Evolutionary conservation across 2,888 invertebrate species (phyloP).

Genomic region (Sepioteuthis lessoniana): DNA sequence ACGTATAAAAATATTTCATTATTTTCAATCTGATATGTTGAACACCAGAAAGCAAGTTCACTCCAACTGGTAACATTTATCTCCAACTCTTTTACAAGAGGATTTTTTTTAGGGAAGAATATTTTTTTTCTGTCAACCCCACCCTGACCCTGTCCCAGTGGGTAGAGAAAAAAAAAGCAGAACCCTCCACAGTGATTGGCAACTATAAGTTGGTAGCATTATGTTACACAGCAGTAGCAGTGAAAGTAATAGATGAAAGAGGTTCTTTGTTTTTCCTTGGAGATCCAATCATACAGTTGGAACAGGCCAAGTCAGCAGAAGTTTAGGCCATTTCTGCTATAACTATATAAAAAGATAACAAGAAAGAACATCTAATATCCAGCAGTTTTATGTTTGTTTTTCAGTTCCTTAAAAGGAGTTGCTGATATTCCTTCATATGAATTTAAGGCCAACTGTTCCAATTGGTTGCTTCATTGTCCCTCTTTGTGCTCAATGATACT

Average conservation of each 20-base stretch:
- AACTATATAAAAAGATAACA: neutral
- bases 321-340: neutral
- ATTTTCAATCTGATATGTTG: slow-evolving; percentile 33
- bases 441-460: neutral
- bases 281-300: neutral
- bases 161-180: neutral
- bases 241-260: neutral
- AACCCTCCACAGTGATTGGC: neutral
- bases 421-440: neutral
- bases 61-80: neutral
- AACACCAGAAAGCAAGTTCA: neutral
- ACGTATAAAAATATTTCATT: neutral
- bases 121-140: neutral
- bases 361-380: neutral
- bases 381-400: neutral
- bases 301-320: neutral
- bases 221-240: neutral
- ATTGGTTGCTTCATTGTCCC: slow-evolving; percentile 36
- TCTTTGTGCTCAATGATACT: slow-evolving; percentile 48
- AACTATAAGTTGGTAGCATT: neutral
- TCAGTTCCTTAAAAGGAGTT: neutral
- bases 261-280: neutral
- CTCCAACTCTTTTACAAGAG: neutral
- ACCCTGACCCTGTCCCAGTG: neutral
- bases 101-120: neutral